Evolutionary conservation across 2,888 invertebrate genomes (phyloP), one percentile per base, ranked within the genome.

Genomic region (Megaustenia siamemsis): DNA sequence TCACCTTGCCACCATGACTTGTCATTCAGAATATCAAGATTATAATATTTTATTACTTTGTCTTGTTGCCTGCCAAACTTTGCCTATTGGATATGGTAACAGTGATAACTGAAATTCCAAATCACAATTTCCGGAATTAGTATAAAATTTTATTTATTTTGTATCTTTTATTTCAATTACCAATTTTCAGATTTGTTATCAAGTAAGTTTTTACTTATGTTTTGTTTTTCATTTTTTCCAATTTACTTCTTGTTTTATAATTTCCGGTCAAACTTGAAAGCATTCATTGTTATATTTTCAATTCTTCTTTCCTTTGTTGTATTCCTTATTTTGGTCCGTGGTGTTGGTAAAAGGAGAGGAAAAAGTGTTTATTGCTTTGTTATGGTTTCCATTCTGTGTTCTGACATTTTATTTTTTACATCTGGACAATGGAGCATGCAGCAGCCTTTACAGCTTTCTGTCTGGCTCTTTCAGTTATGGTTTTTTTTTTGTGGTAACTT

Each of bases 111-210:
- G 12, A 12, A 45, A 45, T 45, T 10, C 12, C 12, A 60, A n/a
- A 63, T 28, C 1, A 28, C 32, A 28, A 63, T 63, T 63, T 53
- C 18, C 10, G 15, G 1, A 32, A 1, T 32, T 32, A 63, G 28
- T 18, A 32, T 63, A 28, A 32, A n/a, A 32, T 63, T 32, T 12
- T 10, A 2, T 3, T 63, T 63, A 32, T 63, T 5, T 53, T 53
- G 3, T 6, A 21, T 53, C 12, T 53, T 53, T 53, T 60, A 45
- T 49, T n/a, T 49, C 12, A 49, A 49, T 73, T 73, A 28, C 45
- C 28, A 45, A 45, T 49, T 73, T 73, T 73, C 73, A 73, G 73
- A 49, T 73, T 40, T 73, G 49, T 73, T 73, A 49, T 49, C 73
- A 73, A 73, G 73, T 73, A 73, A 73, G 73, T 73, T 73, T 32